These are phyloP conservation scores for Conopomorpha cramerella DNA, from an alignment of 1,140 invertebrate species.

Conservation along the genomic window DNA sequence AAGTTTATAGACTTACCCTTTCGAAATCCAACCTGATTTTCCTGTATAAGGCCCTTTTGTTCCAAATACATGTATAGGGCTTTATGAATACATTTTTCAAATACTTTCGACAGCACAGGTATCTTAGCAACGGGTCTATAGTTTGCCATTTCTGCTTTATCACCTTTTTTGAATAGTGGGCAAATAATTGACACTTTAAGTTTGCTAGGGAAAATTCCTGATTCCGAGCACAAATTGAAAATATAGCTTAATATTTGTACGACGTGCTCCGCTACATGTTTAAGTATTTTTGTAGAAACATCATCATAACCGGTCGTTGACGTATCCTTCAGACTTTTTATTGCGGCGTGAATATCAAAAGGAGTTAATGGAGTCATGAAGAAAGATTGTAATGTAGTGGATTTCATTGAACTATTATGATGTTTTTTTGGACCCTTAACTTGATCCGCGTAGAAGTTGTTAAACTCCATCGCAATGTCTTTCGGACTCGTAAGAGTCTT, in stretches of 20 bases:
- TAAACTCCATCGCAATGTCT: too few relatives aligned
- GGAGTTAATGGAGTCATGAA: neutral
- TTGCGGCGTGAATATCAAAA: neutral
- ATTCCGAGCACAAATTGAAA: neutral
- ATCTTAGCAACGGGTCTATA: too few relatives aligned
- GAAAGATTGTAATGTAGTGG: too few relatives aligned
- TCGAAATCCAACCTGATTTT: neutral
- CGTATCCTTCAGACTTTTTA: neutral
- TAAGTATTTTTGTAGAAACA: neutral
- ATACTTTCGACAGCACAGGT: too few relatives aligned
- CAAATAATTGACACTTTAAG: neutral
- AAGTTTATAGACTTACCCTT: neutral
- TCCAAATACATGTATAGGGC: neutral
- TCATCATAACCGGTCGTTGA: conserved; percentile 1
- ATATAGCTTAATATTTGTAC: neutral
- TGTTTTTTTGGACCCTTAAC: too few relatives aligned
- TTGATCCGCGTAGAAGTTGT: too few relatives aligned
- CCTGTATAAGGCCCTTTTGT: neutral
- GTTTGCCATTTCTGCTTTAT: too few relatives aligned
- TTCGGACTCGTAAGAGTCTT: too few relatives aligned
- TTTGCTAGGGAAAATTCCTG: neutral
- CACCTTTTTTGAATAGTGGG: neutral
- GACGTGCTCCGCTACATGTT: neutral
- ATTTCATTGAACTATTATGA: too few relatives aligned
- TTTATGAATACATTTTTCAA: too few relatives aligned